These are phyloP conservation scores for Etheostoma perlongum DNA, from an alignment of 2,797 vertebrate species.

Conservation along the genomic window DNA sequence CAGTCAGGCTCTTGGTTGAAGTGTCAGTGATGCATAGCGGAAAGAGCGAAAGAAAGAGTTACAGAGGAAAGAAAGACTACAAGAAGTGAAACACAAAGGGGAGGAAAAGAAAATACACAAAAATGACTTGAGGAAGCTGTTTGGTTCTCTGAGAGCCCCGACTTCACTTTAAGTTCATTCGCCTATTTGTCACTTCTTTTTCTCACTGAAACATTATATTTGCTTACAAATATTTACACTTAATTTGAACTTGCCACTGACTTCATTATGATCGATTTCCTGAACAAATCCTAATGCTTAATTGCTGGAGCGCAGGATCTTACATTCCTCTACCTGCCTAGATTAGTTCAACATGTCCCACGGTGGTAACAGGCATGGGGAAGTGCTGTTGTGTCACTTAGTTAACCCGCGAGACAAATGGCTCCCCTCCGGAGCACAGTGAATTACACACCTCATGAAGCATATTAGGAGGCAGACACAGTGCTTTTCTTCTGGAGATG, in stretches of 20 bases:
- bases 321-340: constrained; percentile 74
- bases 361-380: constrained; percentile 86
- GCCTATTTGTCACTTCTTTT: constrained; percentile 43
- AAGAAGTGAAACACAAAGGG: constrained; percentile 67
- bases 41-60: constrained; percentile 71
- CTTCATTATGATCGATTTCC: constrained; percentile 71
- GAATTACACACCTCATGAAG: constrained; percentile 94
- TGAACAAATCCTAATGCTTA: constrained; percentile 68
- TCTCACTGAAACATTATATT: constrained; percentile 57
- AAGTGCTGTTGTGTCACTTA: constrained; percentile 91
- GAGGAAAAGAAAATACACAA: constrained; percentile 72
- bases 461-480: constrained; percentile 91
- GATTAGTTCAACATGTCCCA: constrained; percentile 81
- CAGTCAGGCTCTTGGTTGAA: constrained; percentile 93
- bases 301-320: constrained; percentile 60
- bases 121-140: constrained; percentile 55
- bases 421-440: constrained; percentile 87
- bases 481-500: constrained; percentile 91
- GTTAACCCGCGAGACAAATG: constrained; percentile 93
- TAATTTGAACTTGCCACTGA: constrained; percentile 57
- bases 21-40: constrained; percentile 88
- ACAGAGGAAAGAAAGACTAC: constrained; percentile 61
- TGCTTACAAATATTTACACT: constrained; percentile 71
- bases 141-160: constrained; percentile 46
- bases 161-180: constrained; percentile 48